Base-by-base conservation (phyloP, 2,113 vertebrate species). In the Euleptes europaea region DNA sequence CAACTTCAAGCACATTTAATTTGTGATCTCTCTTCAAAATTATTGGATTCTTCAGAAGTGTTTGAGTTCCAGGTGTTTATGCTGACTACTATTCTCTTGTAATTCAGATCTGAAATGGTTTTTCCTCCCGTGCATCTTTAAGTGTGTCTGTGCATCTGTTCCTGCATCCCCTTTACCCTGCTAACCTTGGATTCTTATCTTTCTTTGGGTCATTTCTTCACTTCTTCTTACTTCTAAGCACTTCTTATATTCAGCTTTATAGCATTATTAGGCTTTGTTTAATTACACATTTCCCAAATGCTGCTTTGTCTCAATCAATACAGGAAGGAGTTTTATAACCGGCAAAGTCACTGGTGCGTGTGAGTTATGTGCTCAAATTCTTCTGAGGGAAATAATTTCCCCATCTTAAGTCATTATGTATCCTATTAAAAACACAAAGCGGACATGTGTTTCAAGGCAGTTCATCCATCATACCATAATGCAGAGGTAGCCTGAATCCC, bases 401-500 rank as follows among this genome's bases (percentile, higher is more conserved):
- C 91, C 80, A 75, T 84, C 44, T 9, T n/a, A 23, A 84, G 87
- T 89, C 93, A 86, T 93, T 90, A 93, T 83, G 87, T 90, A 91
- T 94, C 90, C 89, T 78, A 57, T 93, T 94, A 92, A 92, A 93
- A 91, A 80, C 83, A 89, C 89, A 83, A 77, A 86, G 85, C 0
- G 83, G 88, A 92, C 91, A 89, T 82, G 89, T 91, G 89, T 92
- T 84, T 81, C 78, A 91, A 92, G 89, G 90, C 84, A 87, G 1
- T 0, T 93, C 93, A 93, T 95, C 91, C 85, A 93, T 96, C 94
- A 94, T 92, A 84, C 84, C 0, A 83, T 85, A 92, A 94, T 92
- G 11, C 89, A 4, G 0, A 92, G 83, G 0, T 28, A 88, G 72
- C 84, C 84, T 88, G 78, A 87, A 47, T 91, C 90, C 88, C 93